Evolutionary conservation across 2,797 vertebrate genomes (phyloP).

Genomic region (Nothura maculosa): DNA sequence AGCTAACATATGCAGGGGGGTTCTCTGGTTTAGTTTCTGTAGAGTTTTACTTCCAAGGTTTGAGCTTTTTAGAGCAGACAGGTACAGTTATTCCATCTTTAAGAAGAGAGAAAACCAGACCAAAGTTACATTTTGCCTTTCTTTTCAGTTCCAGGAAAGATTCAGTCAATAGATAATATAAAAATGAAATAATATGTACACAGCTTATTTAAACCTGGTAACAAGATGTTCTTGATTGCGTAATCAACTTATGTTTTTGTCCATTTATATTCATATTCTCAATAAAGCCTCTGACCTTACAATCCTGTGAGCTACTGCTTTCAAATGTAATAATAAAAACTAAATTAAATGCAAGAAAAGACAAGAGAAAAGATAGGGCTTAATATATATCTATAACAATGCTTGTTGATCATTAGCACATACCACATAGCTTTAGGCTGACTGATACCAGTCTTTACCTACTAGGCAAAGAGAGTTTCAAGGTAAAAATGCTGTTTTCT

Average conservation of each 20-base stretch:
- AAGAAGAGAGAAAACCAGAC: background rate
- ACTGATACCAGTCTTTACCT: background rate
- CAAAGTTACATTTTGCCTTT: background rate
- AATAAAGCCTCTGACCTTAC: background rate
- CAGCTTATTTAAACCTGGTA: background rate
- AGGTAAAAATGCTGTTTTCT: background rate
- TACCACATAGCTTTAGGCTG: background rate
- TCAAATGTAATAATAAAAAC: background rate
- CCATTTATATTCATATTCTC: background rate
- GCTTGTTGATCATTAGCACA: background rate
- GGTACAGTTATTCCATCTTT: background rate
- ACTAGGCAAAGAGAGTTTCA: background rate
- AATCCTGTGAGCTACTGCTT: background rate
- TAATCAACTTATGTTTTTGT: background rate
- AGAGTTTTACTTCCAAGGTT: background rate
- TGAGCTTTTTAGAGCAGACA: background rate
- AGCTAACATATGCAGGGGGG: background rate
- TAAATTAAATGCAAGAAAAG: background rate
- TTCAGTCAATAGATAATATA: background rate
- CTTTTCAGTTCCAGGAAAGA: background rate
- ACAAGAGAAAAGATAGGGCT: background rate
- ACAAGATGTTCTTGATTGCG: background rate
- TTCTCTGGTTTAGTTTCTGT: background rate
- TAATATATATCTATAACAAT: background rate
- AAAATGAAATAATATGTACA: background rate